Base-by-base conservation (phyloP, 1,140 invertebrate genomes). In the Diuraphis noxia region DNA sequence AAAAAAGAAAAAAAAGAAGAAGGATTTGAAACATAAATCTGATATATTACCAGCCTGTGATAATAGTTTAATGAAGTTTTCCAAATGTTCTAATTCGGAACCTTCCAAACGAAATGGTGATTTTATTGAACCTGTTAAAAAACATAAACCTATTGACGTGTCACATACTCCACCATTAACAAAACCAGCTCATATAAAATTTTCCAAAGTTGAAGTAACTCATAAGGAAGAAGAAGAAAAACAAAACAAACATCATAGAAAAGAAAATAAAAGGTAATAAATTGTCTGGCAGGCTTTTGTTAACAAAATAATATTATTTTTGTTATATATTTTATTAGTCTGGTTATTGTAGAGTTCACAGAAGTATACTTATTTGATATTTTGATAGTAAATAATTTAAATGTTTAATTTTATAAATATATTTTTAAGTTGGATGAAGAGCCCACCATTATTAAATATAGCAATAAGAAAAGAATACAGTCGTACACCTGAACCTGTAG, bases 1-100 rank as follows among this genome's bases (percentile, higher is more conserved):
- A 63, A 93, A 92, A 88, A 93, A 92, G 63, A 93, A 92, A 91
- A 93, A 92, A 85, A 92, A 91, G 36, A 93, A 93, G 77, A 91
- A 49, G 43, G 77, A 82, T 13, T 49, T 38, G 4, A 91, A 91
- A 91, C 56, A 81, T 13, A 49, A 36, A 79, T 9, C 21, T 82
- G 41, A 49, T 46, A 36, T 23, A 30, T 81, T 56, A 36, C 25
- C 63, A 21, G n/a, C 30, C 43, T 77, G 72, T 91, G 77, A 82
- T 81, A 91, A 40, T 40, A 91, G 43, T 46, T 82, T 46, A 23
- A 19, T 49, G 23, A 82, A 91, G 13, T 40, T 30, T 52, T 49
- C 89, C 38, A 79, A 81, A 34, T 52, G 19, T 52, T 79, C 52
- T 43, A 41, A 72, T 72, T 17, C 36, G 30, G 89, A 82, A 49